These are phyloP conservation scores for Ommatoiulus sabulosus DNA, from an alignment of 2,888 invertebrate species.

Conservation along the genomic window DNA sequence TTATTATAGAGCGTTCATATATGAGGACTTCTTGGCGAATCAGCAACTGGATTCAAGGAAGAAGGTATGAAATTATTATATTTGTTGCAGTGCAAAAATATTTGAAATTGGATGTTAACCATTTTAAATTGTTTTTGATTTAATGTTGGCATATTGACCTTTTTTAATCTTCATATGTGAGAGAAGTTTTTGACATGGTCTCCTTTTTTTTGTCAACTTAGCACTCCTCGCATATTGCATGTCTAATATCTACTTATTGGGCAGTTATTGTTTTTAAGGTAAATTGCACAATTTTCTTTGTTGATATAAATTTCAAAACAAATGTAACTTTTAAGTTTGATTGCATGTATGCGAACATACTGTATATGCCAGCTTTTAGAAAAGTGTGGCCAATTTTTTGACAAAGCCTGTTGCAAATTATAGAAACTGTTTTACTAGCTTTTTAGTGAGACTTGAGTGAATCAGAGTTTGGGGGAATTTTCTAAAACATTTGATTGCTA, in stretches of 20 bases:
- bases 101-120: not conserved
- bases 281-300: slow-evolving; percentile 1
- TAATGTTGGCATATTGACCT: not conserved
- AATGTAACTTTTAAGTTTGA: not conserved
- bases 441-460: too few species aligned
- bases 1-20: slow-evolving; percentile 55
- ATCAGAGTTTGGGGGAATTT: too few species aligned
- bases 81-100: not conserved
- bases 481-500: too few species aligned
- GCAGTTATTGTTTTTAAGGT: slow-evolving; percentile 20
- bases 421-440: not conserved
- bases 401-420: not conserved
- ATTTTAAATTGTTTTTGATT: not conserved
- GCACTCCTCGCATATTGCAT: slow-evolving; percentile 56
- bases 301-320: not conserved
- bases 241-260: slow-evolving; percentile 49
- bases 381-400: not conserved
- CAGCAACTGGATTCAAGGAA: slow-evolving; percentile 58
- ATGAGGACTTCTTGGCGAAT: slow-evolving; percentile 57
- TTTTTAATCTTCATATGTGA: not conserved
- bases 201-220: slow-evolving; percentile 45
- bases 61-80: slow-evolving; percentile 54
- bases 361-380: not conserved
- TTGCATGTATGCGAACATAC: not conserved
- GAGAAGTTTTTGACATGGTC: not conserved